Base-by-base conservation (phyloP, 2,888 invertebrate genomes). In the Chrysodeixis includens region DNA sequence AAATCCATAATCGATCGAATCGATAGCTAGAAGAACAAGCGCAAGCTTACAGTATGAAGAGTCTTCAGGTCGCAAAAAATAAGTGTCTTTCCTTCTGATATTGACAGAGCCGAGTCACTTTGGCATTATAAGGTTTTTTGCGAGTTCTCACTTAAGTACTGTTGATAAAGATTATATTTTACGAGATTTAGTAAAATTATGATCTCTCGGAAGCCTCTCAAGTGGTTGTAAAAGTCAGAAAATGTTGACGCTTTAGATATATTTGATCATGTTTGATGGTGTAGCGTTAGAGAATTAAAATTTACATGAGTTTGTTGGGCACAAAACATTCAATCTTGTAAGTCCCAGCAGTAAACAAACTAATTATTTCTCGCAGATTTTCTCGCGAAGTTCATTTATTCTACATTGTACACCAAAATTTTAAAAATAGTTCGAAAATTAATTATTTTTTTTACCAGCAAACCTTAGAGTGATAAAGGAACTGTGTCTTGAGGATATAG, bases 161-260 rank as follows among this genome's bases (percentile, higher is more conserved):
- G 71, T 71, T 80, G 68, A 78, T 85, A 79, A 81, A 81, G 80
- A 75, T 74, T 69, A 77, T 71, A 78, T 84, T 81, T 81, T 74
- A 79, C 72, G 77, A 77, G 76, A 76, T 80, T 80, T 78, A 79
- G 67, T 78, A 72, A 81, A 81, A 80, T 83, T 81, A 83, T 80
- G 69, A 78, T 78, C 75, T 69, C 73, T 77, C 63, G 66, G 59
- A 66, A 72, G 74, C 69, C 70, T 61, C 68, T 74, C 20, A 60
- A 76, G 69, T 67, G 72, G 69, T 71, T 61, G 64, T 56, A 71
- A 71, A 82, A 76, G 77, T 69, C 67, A 70, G 71, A 65, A 69
- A 77, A 76, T 62, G 62, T 62, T 69, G 66, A 56, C 66, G 62
- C 64, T 65, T 59, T 57, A 40, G 51, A 20, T 62, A 69, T 69